Percentiles rank a stretch among this genome's conserved stretches.
Evolutionary conservation across 2,888 invertebrate genomes (phyloP).

Genomic region (Eremobia ochroleuca): DNA sequence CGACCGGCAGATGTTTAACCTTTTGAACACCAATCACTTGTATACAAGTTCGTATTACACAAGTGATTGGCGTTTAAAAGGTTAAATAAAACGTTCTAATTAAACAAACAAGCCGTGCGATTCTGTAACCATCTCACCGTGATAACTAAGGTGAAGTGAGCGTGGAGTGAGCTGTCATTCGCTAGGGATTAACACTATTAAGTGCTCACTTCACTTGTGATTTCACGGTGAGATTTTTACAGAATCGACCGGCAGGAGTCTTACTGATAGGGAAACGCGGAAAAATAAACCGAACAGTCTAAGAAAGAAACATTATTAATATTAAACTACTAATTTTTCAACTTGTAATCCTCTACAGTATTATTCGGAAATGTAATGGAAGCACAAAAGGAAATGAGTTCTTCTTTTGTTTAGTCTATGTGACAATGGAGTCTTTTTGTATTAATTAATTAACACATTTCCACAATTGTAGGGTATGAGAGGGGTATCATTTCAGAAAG

Average conservation of each 20-base stretch:
- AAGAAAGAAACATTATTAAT: neutral
- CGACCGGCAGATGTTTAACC: too few species aligned
- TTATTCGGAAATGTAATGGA: neutral
- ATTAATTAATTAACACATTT: neutral
- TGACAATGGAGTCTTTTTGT: constrained; percentile 3
- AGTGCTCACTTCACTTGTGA: too few species aligned
- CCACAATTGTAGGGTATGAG: neutral
- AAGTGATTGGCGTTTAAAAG: too few species aligned
- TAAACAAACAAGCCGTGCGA: neutral
- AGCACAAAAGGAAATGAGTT: constrained; percentile 3
- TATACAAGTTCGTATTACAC: too few species aligned
- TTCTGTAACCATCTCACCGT: too few species aligned
- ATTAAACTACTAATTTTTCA: neutral
- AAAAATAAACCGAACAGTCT: too few species aligned
- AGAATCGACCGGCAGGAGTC: too few species aligned
- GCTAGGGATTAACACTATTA: too few species aligned
- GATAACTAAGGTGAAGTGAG: too few species aligned
- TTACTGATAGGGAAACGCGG: neutral
- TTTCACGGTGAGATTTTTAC: too few species aligned
- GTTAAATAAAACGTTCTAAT: neutral
- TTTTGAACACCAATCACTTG: too few species aligned
- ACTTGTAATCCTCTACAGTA: neutral
- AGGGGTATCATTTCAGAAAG: neutral
- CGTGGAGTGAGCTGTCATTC: too few species aligned
- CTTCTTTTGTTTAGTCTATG: neutral